Conservation (phyloP, 2,797 vertebrate genomes). For the Momotus momota region DNA sequence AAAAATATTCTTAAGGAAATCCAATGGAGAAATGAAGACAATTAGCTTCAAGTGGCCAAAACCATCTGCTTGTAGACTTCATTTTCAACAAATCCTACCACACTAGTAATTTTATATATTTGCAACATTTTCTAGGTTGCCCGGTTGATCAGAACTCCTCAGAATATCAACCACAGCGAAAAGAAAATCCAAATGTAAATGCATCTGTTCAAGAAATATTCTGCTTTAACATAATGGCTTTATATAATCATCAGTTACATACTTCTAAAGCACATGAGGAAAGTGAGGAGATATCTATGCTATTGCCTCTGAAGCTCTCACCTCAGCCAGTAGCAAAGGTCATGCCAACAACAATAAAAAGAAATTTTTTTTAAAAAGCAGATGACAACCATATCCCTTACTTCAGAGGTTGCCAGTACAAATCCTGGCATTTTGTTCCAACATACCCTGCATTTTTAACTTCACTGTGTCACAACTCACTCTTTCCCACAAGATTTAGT, state of each 20-base stretch:
- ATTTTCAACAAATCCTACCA: background rate
- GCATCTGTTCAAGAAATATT: background rate
- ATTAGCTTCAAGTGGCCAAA: background rate
- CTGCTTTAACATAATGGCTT: background rate
- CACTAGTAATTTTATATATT: background rate
- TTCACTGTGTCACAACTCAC: background rate
- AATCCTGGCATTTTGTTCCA: background rate
- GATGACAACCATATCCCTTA: background rate
- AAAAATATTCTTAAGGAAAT: background rate
- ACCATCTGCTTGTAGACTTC: fast-evolving
- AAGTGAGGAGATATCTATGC: background rate
- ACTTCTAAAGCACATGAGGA: background rate
- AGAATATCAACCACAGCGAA: background rate
- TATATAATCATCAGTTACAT: background rate
- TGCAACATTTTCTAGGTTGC: background rate
- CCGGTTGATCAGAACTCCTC: background rate
- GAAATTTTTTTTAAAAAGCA: background rate
- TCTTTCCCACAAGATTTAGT: background rate
- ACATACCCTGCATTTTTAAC: background rate
- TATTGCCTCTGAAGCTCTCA: background rate
- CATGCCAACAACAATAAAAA: background rate
- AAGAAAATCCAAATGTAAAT: background rate
- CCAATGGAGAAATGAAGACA: background rate
- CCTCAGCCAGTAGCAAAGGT: background rate
- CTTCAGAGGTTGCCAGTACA: background rate